Base-by-base conservation (phyloP, 2,797 vertebrate genomes). In the Bradypodion ventrale region DNA sequence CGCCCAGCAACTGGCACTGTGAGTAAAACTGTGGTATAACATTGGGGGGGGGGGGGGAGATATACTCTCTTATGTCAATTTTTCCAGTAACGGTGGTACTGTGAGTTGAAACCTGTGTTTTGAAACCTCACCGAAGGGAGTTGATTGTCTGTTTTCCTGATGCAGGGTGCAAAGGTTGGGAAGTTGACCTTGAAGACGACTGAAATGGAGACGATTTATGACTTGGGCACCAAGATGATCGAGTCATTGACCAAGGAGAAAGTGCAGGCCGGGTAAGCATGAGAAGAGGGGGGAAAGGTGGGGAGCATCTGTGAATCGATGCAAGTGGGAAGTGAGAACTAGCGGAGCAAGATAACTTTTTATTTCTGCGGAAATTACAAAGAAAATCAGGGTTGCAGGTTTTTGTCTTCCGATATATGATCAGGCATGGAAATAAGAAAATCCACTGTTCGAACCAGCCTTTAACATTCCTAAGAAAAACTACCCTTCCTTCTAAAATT, bases 171-270 rank as follows among this genome's bases (percentile, higher is more conserved):
- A 78, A 99, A 99, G 73, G 98, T 98, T 79, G 98, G 98, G 32
- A 99, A 99, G 92, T 91, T 99, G 90, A 99, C 98, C 0, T 92
- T 99, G 37, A 99, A 99, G 92, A 99, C 98, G 0, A 98, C 98
- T 0, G 98, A 99, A 89, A 99, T 99, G 98, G 98, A 99, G 92
- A 99, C 98, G 0, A 97, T 99, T 90, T 99, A 99, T 2, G 98
- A 99, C 77, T 89, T 99, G 90, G 98, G 98, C 46, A 98, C 97
- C 52, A 99, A 99, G 93, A 99, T 99, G 98, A 99, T 99, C 0
- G 98, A 99, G 92, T 98, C 97, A 1, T 95, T 99, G 78, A 98
- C 97, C 85, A 99, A 99, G 92, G 98, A 99, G 91, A 98, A 98
- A 79, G 97, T 99, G 82, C 98, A 99, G 93, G 98, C 98, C 0